Base-by-base conservation (phyloP, 1,140 invertebrate species). In the Drosophila arizonae region DNA sequence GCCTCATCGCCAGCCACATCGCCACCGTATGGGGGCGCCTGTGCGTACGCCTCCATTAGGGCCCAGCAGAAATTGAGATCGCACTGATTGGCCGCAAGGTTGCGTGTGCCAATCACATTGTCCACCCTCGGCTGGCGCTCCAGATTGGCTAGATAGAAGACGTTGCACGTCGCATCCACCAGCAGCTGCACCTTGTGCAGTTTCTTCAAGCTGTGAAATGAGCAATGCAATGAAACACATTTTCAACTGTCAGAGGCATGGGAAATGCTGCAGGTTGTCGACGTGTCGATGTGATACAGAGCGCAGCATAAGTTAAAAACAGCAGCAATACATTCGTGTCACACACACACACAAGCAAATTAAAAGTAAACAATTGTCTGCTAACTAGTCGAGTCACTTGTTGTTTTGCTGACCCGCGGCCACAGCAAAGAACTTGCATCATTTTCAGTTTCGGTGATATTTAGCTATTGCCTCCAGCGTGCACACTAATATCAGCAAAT, bases 21-120 rank as follows among this genome's bases (percentile, higher is more conserved):
- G 24, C 26, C 66, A 21, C 28, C 45, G 6, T 28, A 13, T 15
- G 48, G n/a, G 15, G 21, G 36, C 8, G 36, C 6, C 50, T 62
- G 71, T 43, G 81, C 73, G 15, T 86, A 74, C 21, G 57, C 75
- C 51, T 92, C 91, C 85, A 92, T 91, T 71, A 87, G 90, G 33
- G 90, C 86, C 91, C 91, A 92, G 24, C 89, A 76, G 65, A 90
- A 91, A 86, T 92, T 90, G 52, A 92, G 77, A 88, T 91, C 91
- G 68, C 88, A 91, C 80, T 92, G 91, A 91, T 91, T 91, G 58
- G 80, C 68, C 54, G 71, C 72, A 84, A 92, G 92, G 71, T 75
- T 79, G 58, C 73, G 62, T 72, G 91, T 90, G 77, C 89, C 89
- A 85, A 91, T 91, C 75, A 90, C 84, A 69, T 90, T 89, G 76